Evolutionary conservation across 2,113 vertebrate species (phyloP).

Genomic region (Saccopteryx leptura): DNA sequence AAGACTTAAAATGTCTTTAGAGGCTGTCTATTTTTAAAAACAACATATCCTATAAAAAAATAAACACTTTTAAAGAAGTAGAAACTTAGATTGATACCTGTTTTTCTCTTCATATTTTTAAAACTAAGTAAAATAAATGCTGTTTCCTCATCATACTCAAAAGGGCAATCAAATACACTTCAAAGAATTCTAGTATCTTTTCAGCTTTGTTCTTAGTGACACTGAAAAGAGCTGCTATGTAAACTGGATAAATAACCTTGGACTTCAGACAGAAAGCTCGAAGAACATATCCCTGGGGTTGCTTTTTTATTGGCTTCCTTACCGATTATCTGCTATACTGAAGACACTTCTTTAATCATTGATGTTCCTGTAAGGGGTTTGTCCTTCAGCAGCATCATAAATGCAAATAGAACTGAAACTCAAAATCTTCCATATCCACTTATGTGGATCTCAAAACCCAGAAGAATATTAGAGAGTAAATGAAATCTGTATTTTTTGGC

Average conservation of each 20-base stretch:
- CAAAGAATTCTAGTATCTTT: neutral
- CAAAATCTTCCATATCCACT: constrained; percentile 43
- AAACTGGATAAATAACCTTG: constrained; percentile 56
- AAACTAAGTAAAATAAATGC: neutral
- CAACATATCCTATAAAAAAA: neutral
- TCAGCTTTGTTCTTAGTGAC: constrained; percentile 57
- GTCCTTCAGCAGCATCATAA: constrained; percentile 61
- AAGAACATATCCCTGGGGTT: constrained; percentile 5
- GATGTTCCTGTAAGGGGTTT: constrained; percentile 69
- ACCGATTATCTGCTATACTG: constrained; percentile 59
- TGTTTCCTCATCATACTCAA: neutral
- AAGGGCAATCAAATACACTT: neutral
- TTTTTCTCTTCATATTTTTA: constrained; percentile 19
- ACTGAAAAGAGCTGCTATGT: constrained; percentile 46
- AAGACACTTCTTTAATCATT: constrained; percentile 76
- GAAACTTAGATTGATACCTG: neutral
- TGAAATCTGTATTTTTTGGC: constrained; percentile 73
- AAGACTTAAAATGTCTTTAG: neutral
- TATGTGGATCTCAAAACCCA: constrained; percentile 47
- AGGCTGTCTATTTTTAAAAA: neutral
- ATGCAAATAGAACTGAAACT: constrained; percentile 60
- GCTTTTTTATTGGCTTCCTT: constrained; percentile 56
- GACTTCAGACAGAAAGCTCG: constrained; percentile 41
- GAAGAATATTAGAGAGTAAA: constrained; percentile 67
- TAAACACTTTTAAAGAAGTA: neutral